Conservation (phyloP, 2,113 vertebrate genomes). For the Electrona antarctica region DNA sequence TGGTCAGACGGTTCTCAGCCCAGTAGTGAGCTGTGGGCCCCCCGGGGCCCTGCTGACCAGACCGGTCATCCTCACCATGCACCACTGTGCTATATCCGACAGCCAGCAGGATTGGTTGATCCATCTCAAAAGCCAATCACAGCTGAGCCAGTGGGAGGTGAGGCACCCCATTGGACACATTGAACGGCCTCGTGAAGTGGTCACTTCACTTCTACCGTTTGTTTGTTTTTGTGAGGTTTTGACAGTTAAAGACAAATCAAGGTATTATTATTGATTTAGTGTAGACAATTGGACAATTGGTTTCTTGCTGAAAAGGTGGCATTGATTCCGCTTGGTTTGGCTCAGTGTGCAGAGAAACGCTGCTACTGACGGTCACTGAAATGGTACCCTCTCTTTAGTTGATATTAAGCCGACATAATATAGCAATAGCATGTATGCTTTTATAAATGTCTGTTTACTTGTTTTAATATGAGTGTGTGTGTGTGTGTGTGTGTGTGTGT, state of each 20-base stretch:
- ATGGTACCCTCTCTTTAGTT: constrained; percentile 22
- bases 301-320: not conserved
- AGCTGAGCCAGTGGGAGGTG: constrained; percentile 94
- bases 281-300: not conserved
- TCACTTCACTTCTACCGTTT: not conserved
- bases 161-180: constrained; percentile 42
- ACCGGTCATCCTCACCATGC: constrained; percentile 92
- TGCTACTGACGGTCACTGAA: constrained; percentile 41
- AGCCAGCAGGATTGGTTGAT: constrained; percentile 96
- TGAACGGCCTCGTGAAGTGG: constrained; percentile 1
- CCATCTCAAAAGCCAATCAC: constrained; percentile 89
- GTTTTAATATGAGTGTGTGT: not conserved
- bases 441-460: constrained; percentile 20
- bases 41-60: constrained; percentile 90
- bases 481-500: constrained; percentile 15
- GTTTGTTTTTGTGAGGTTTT: constrained; percentile 18
- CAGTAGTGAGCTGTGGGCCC: constrained; percentile 95
- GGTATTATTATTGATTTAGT: not conserved
- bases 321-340: constrained; percentile 22
- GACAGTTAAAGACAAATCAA: not conserved
- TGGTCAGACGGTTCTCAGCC: constrained; percentile 90
- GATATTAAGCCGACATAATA: too few species aligned
- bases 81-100: constrained; percentile 91
- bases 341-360: constrained; percentile 20
- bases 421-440: constrained; percentile 2